Conservation (phyloP, 2,888 invertebrate genomes). For the Empis livida region DNA sequence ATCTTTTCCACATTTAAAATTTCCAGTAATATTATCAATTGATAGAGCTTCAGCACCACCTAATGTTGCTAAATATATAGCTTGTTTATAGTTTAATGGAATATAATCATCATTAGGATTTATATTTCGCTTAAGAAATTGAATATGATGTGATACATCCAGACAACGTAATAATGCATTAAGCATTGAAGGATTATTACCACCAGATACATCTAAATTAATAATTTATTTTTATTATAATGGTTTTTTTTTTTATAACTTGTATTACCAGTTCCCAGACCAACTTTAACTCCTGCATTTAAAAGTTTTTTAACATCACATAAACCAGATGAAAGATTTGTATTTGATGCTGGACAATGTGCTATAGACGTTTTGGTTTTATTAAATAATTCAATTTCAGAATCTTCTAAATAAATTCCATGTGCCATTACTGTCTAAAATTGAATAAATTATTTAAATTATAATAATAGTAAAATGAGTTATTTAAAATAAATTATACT, state of each 20-base stretch:
- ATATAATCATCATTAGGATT: constrained; percentile 22
- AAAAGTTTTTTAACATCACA: constrained; percentile 61
- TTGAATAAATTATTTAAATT: constrained; percentile 6
- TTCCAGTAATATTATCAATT: constrained; percentile 62
- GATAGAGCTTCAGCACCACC: constrained; percentile 75
- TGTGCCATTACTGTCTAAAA: constrained; percentile 63
- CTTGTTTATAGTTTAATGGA: constrained; percentile 58
- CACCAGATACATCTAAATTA: constrained; percentile 70
- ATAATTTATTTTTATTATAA: not conserved
- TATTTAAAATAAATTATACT: constrained; percentile 37
- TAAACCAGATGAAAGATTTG: constrained; percentile 63
- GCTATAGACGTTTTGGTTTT: constrained; percentile 53
- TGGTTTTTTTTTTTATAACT: constrained; percentile 3
- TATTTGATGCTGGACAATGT: constrained; percentile 83
- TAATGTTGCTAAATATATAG: constrained; percentile 71
- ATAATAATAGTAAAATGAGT: not conserved
- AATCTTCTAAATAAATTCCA: constrained; percentile 57
- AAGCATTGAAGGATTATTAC: constrained; percentile 61
- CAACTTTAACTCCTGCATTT: constrained; percentile 54
- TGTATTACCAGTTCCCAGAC: constrained; percentile 67
- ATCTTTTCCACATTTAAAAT: constrained; percentile 66
- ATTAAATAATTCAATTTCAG: constrained; percentile 52
- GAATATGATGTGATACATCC: constrained; percentile 57
- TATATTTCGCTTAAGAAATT: constrained; percentile 37
- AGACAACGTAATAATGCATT: constrained; percentile 61